These are phyloP conservation scores for Ceratina calcarata DNA, from an alignment of 1,140 invertebrate species.

Conservation along the genomic window DNA sequence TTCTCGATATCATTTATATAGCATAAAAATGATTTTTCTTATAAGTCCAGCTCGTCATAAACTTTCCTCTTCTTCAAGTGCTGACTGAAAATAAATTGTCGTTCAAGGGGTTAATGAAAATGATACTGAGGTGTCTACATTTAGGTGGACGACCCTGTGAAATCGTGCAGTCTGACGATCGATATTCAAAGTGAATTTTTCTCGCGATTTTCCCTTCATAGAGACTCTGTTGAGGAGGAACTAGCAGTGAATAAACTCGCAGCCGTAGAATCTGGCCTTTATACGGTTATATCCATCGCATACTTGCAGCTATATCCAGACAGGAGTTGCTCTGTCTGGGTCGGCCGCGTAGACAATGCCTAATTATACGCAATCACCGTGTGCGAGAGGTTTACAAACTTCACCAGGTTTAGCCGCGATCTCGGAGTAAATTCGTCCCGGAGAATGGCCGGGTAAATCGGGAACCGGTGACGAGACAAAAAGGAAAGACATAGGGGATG, in stretches of 20 bases:
- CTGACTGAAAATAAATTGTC: too few relatives aligned
- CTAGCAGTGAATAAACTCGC: background rate
- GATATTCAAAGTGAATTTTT: background rate
- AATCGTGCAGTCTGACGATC: background rate
- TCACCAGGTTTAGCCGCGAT: slow-evolving; percentile 27
- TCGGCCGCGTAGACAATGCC: slow-evolving; percentile 32
- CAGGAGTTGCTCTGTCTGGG: slow-evolving; percentile 16
- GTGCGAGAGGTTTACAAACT: slow-evolving; percentile 29
- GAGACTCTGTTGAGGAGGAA: background rate
- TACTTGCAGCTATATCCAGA: slow-evolving; percentile 1
- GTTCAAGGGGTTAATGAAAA: too few relatives aligned
- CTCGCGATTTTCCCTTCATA: background rate
- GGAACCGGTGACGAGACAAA: slow-evolving; percentile 19
- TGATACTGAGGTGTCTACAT: too few relatives aligned
- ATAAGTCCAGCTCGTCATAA: too few relatives aligned
- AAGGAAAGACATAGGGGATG: background rate
- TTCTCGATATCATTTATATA: too few relatives aligned
- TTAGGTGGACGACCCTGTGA: background rate
- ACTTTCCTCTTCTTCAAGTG: too few relatives aligned
- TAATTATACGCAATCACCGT: slow-evolving; percentile 52
- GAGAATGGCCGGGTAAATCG: slow-evolving; percentile 33
- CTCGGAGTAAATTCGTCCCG: slow-evolving; percentile 35
- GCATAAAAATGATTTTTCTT: too few relatives aligned
- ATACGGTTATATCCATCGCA: slow-evolving; percentile 3
- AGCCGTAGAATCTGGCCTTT: background rate